A percentile compares a stretch with the other conserved stretches of the same genome.
Evolutionary conservation across 2,888 invertebrate genomes (phyloP).

Genomic region (Cinara cedri): DNA sequence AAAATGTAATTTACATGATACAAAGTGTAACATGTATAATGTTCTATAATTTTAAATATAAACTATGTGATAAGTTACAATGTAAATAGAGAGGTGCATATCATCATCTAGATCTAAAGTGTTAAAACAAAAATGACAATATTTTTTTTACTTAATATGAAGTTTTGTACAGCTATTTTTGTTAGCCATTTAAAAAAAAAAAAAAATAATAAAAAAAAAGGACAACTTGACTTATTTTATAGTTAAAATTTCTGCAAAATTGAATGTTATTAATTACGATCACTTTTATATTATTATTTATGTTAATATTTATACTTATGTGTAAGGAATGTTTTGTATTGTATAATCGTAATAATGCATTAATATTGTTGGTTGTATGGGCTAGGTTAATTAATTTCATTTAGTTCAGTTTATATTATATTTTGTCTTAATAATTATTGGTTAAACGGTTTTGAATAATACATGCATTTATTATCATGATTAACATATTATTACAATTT

Average conservation of each 20-base stretch:
- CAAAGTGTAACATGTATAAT: slow-evolving; percentile 13
- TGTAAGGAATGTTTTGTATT: slow-evolving; percentile 46
- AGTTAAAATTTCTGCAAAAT: slow-evolving; percentile 25
- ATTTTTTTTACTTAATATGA: slow-evolving; percentile 55
- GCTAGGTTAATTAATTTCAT: slow-evolving; percentile 53
- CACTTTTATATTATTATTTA: slow-evolving; percentile 55
- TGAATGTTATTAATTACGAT: slow-evolving; percentile 46
- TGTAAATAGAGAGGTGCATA: slow-evolving; percentile 57
- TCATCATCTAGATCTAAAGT: slow-evolving; percentile 52
- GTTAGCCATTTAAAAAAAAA: slow-evolving; percentile 39
- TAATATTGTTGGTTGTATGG: slow-evolving; percentile 56
- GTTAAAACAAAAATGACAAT: slow-evolving; percentile 50
- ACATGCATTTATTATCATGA: slow-evolving; percentile 55
- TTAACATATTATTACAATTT: slow-evolving; percentile 50
- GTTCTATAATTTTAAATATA: slow-evolving; percentile 43
- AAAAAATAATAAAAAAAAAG: no score
- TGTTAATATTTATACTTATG: slow-evolving; percentile 51
- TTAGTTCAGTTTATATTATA: slow-evolving; percentile 52
- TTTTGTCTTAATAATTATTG: slow-evolving; percentile 54
- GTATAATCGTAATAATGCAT: slow-evolving; percentile 37
- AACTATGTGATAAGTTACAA: slow-evolving; percentile 56
- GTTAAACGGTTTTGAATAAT: slow-evolving; percentile 56
- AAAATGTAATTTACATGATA: slow-evolving; percentile 14
- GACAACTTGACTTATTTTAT: slow-evolving; percentile 41
- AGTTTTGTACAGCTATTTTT: slow-evolving; percentile 55